These are phyloP conservation scores for Lordiphosa fenestrarum DNA, from an alignment of 2,888 invertebrate species.

Conservation along the genomic window DNA sequence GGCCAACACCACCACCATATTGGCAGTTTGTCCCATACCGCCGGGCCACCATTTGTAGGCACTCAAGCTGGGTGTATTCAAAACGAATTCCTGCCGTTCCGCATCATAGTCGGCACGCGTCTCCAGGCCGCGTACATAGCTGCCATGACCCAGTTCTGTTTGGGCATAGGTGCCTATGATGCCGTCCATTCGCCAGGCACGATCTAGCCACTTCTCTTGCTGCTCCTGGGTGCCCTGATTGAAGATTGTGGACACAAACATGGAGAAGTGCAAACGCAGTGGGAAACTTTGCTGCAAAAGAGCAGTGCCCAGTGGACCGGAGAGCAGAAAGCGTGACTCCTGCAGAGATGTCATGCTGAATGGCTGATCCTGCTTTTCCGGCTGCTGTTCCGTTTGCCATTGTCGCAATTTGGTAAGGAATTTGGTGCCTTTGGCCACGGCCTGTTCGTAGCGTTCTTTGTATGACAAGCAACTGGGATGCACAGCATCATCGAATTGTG, in stretches of 20 bases:
- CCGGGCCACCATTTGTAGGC: conserved; percentile 99
- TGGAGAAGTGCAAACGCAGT: conserved; percentile 90
- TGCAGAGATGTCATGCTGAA: conserved; percentile 45
- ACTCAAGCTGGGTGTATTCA: conserved; percentile 92
- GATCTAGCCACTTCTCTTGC: conserved; percentile 90
- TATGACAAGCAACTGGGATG: conserved; percentile 66
- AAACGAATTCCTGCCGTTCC: conserved; percentile 88
- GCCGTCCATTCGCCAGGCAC: conserved; percentile 88
- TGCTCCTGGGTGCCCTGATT: conserved; percentile 93
- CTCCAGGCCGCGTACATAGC: conserved; percentile 92
- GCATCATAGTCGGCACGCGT: conserved; percentile 95
- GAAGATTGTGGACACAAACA: conserved; percentile 94
- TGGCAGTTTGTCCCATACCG: conserved; percentile 94
- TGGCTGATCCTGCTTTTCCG: not conserved
- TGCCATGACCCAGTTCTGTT: conserved; percentile 97
- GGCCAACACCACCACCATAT: conserved; percentile 94
- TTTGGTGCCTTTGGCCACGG: conserved; percentile 64
- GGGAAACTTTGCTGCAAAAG: conserved; percentile 78
- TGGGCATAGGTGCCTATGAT: conserved; percentile 97
- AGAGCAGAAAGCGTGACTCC: conserved; percentile 62
- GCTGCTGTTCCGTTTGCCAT: conserved; percentile 80
- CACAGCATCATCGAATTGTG: conserved; percentile 59
- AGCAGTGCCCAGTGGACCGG: conserved; percentile 69
- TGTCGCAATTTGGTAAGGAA: conserved; percentile 86
- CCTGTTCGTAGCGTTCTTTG: conserved; percentile 69